Percentiles rank a stretch among this genome's conserved stretches.
phyloP scores from a whole-genome alignment of 1,140 invertebrate species.

The Drosophila kanapiae region DNA sequence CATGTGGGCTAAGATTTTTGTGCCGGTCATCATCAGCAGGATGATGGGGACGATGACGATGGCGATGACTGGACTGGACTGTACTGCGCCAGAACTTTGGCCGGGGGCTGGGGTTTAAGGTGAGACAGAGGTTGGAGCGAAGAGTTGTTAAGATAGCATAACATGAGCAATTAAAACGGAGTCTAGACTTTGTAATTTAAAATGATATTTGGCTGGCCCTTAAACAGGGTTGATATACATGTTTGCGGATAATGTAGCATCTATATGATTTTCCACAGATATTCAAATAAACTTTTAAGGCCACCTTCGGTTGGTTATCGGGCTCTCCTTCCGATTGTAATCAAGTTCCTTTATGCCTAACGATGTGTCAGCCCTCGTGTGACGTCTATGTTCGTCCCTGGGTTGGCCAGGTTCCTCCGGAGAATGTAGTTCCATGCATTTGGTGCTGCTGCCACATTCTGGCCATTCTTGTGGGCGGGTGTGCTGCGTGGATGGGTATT shows the following conservation, averaged over 20 bases:
- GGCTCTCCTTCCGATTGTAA: constrained; percentile 49
- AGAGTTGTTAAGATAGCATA: constrained; percentile 44
- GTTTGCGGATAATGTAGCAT: too few relatives aligned
- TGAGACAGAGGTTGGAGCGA: constrained; percentile 51
- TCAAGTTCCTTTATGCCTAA: constrained; percentile 72
- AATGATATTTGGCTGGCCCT: neutral
- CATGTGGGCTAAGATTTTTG: constrained; percentile 78
- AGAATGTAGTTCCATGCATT: constrained; percentile 3
- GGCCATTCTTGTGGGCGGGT: constrained; percentile 25
- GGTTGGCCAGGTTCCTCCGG: constrained; percentile 16
- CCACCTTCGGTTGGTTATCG: constrained; percentile 57
- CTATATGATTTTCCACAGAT: neutral
- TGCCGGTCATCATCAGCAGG: constrained; percentile 73
- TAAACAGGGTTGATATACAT: neutral
- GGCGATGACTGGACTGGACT: constrained; percentile 1
- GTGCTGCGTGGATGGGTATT: constrained; percentile 53
- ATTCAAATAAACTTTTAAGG: constrained; percentile 21
- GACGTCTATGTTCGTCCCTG: constrained; percentile 61
- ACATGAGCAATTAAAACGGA: neutral
- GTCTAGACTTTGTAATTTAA: neutral
- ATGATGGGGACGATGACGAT: constrained; percentile 31
- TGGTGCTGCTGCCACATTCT: constrained; percentile 13
- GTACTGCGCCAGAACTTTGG: constrained; percentile 12
- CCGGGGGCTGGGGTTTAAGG: constrained; percentile 18
- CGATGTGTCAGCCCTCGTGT: constrained; percentile 61